These are phyloP conservation scores for Origma solitaria DNA, from an alignment of 2,113 vertebrate genomes.

Conservation along the genomic window DNA sequence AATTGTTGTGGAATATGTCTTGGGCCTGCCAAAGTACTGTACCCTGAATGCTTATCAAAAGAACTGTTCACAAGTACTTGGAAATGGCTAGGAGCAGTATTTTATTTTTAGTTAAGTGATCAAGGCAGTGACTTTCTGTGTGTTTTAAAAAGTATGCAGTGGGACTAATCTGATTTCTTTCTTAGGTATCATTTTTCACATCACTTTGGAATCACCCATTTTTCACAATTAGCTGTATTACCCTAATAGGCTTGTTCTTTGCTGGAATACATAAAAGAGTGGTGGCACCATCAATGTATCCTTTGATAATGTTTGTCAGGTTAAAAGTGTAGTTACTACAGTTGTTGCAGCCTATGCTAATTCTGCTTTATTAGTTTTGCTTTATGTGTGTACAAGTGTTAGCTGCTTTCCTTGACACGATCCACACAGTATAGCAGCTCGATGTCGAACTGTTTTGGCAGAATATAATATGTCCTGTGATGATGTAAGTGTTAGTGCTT, in stretches of 20 bases:
- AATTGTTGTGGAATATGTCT: neutral
- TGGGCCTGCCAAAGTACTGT: neutral
- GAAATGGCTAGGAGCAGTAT: neutral
- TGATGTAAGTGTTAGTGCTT: conserved; percentile 82
- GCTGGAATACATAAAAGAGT: conserved; percentile 99
- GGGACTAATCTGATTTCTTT: neutral
- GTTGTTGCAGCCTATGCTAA: neutral
- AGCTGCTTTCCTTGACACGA: conserved; percentile 72
- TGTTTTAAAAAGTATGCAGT: neutral
- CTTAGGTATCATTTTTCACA: conserved; percentile 95
- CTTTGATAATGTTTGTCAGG: conserved; percentile 51
- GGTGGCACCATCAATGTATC: conserved; percentile 99
- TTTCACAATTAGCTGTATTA: conserved; percentile 98
- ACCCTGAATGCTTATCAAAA: neutral
- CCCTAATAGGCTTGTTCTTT: conserved; percentile 95
- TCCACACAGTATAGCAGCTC: conserved; percentile 87
- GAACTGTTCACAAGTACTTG: neutral
- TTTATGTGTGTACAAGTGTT: neutral
- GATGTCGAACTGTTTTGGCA: conserved; percentile 94
- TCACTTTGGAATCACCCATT: conserved; percentile 99
- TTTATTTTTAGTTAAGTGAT: neutral
- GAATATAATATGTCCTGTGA: conserved; percentile 99
- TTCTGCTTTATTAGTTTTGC: neutral
- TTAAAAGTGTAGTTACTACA: neutral
- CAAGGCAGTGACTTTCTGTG: neutral